Evolutionary conservation across 2,113 vertebrate species (phyloP).

Genomic region (Mola mola): DNA sequence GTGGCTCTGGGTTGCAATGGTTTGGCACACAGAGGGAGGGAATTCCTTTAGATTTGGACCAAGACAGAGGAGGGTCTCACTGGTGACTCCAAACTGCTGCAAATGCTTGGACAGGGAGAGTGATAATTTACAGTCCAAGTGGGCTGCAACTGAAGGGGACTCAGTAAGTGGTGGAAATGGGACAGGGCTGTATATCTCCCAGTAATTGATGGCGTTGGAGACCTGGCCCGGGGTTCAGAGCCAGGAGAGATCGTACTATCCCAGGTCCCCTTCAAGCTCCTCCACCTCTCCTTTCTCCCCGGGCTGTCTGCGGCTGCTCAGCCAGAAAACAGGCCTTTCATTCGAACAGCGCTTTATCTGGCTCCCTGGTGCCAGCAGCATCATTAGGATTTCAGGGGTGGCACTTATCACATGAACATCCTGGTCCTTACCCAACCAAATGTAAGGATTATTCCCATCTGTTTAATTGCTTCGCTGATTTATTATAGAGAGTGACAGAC

Average conservation of each 20-base stretch:
- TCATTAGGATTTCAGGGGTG: conserved; percentile 76
- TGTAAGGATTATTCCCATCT: conserved; percentile 58
- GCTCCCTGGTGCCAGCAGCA: conserved; percentile 67
- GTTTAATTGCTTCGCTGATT: conserved; percentile 46
- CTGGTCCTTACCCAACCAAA: conserved; percentile 58
- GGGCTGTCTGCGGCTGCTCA: conserved; percentile 27
- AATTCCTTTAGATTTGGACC: conserved; percentile 67
- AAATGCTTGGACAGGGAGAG: conserved; percentile 38
- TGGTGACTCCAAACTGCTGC: conserved; percentile 59
- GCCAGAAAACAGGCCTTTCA: conserved; percentile 59
- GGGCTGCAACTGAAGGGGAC: conserved; percentile 64
- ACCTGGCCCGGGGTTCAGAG: conserved; percentile 58
- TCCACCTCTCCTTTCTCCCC: conserved; percentile 39
- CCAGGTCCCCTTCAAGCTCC: conserved; percentile 56
- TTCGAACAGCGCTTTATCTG: conserved; percentile 59
- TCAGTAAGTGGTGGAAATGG: conserved; percentile 71
- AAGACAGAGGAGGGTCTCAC: conserved; percentile 73
- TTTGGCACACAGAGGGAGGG: conserved; percentile 71
- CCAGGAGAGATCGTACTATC: conserved; percentile 55
- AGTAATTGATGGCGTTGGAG: conserved; percentile 65
- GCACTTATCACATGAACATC: conserved; percentile 72
- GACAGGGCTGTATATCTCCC: conserved; percentile 62
- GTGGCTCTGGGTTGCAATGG: conserved; percentile 31
- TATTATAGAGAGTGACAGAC: conserved; percentile 24
- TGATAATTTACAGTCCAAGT: conserved; percentile 68